Conservation (phyloP, 2,113 vertebrate genomes). For the Trogon melanurus region DNA sequence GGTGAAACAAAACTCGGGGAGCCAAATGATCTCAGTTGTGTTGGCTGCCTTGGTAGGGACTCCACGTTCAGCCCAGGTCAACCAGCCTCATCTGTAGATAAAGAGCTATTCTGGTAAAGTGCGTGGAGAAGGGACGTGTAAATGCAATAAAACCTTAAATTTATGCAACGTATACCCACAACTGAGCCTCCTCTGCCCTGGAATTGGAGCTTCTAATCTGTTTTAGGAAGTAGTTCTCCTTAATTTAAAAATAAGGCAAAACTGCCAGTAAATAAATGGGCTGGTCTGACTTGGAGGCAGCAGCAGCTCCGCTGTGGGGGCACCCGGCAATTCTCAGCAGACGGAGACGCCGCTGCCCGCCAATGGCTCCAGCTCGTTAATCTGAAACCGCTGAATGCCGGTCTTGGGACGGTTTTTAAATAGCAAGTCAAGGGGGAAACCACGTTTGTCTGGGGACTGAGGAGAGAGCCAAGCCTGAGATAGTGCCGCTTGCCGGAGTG, state of each 20-base stretch:
- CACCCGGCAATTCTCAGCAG: neutral
- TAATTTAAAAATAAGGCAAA: neutral
- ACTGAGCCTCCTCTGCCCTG: neutral
- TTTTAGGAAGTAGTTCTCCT: neutral
- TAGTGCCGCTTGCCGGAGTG: neutral
- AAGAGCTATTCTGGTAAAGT: slow-evolving; percentile 45
- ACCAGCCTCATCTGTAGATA: neutral
- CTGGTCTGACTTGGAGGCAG: neutral
- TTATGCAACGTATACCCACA: neutral
- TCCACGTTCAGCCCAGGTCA: neutral
- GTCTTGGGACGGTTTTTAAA: slow-evolving; percentile 44
- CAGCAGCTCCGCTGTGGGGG: neutral
- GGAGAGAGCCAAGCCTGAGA: slow-evolving; percentile 34
- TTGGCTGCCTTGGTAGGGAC: fast-evolving
- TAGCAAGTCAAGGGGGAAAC: slow-evolving; percentile 47
- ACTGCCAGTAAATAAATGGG: neutral
- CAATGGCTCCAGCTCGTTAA: neutral
- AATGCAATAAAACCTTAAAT: neutral
- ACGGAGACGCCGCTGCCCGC: neutral
- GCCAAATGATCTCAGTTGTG: neutral
- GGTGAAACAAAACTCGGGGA: neutral
- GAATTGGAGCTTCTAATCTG: neutral
- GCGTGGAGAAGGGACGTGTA: neutral
- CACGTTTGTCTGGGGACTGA: neutral
- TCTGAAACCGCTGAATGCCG: neutral